Percentiles rank a stretch among this genome's conserved stretches.
Evolutionary conservation across 2,888 invertebrate species (phyloP).

Genomic region (Melanostoma mellinum): DNA sequence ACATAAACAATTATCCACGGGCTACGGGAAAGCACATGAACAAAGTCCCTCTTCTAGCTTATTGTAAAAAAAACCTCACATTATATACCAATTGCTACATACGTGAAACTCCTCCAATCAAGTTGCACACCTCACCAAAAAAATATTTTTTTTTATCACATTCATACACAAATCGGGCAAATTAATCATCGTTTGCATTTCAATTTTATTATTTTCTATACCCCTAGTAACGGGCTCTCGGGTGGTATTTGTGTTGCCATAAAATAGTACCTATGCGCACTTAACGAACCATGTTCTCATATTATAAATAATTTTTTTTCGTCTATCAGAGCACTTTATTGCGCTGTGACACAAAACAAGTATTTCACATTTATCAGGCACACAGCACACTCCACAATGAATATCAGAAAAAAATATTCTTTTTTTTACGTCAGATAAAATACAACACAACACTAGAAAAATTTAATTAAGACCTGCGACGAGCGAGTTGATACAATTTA

Average conservation of each 20-base stretch:
- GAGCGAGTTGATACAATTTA: neutral
- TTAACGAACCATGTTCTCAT: slow-evolving; percentile 35
- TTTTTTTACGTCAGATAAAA: slow-evolving; percentile 20
- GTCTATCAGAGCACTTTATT: slow-evolving; percentile 38
- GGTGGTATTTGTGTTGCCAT: slow-evolving; percentile 56
- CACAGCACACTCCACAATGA: slow-evolving; percentile 48
- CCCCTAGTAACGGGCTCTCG: slow-evolving; percentile 16
- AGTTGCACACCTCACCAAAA: slow-evolving; percentile 64
- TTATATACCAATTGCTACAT: neutral
- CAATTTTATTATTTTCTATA: slow-evolving; percentile 33
- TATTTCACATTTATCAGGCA: slow-evolving; percentile 45
- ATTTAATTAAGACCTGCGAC: slow-evolving; percentile 3
- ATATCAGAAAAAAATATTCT: slow-evolving; percentile 12
- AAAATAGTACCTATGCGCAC: slow-evolving; percentile 43
- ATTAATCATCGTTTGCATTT: slow-evolving; percentile 61
- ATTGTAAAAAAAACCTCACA: neutral
- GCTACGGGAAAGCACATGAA: too few species aligned
- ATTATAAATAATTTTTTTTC: slow-evolving; percentile 21
- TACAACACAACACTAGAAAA: slow-evolving; percentile 21
- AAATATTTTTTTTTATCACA: slow-evolving; percentile 26
- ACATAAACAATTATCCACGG: too few species aligned
- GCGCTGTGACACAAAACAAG: slow-evolving; percentile 38
- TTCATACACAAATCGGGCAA: slow-evolving; percentile 12
- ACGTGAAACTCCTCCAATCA: neutral
- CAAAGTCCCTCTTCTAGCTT: too few species aligned